Base-by-base conservation (phyloP, 2,888 invertebrate species). In the Meta bourneti region DNA sequence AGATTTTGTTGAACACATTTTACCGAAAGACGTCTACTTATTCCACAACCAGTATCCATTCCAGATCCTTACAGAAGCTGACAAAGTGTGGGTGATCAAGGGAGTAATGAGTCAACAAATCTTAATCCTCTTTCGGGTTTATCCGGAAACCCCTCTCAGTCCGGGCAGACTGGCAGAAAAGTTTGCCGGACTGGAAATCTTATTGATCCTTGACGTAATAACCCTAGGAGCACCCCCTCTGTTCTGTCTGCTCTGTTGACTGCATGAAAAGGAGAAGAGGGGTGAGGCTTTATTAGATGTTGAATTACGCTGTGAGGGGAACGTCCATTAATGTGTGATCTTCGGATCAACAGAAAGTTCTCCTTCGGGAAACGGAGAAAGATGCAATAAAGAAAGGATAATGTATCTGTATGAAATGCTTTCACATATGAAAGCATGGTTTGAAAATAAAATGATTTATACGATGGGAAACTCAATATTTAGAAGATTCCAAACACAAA, bases 91-190 rank as follows among this genome's bases (percentile, higher is more conserved):
- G 75, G 81, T 70, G 81, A 91, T 86, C 81, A 91, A 86, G 86
- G 71, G 81, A 90, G 77, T 87, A 91, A 91, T 91, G 91, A 91
- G 87, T 91, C 91, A 87, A 91, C 91, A 91, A 91, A 91, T 87
- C 91, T 87, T 91, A 81, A 87, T 91, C 83, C 84, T 80, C 79
- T 84, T 84, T 78, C 80, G 74, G 79, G 34, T 80, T 90, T 80
- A 88, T 91, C 91, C 87, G 87, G 91, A 87, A 87, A 87, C 91
- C 83, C 90, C 77, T 84, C 91, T 78, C 86, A 13, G 75, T 81
- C 78, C 83, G 13, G 20, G 20, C 61, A 34, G 51, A n/a, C 54
- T 16, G 34, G n/a, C 78, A 52, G 83, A 72, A 82, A 71, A 87
- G 90, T 90, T 85, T 74, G 90, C 69, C 74, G 78, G 80, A 83